Percentiles rank a stretch among this genome's conserved stretches.
These are phyloP conservation scores for Karalla daura DNA, from an alignment of 2,797 vertebrate species.

Conservation along the genomic window DNA sequence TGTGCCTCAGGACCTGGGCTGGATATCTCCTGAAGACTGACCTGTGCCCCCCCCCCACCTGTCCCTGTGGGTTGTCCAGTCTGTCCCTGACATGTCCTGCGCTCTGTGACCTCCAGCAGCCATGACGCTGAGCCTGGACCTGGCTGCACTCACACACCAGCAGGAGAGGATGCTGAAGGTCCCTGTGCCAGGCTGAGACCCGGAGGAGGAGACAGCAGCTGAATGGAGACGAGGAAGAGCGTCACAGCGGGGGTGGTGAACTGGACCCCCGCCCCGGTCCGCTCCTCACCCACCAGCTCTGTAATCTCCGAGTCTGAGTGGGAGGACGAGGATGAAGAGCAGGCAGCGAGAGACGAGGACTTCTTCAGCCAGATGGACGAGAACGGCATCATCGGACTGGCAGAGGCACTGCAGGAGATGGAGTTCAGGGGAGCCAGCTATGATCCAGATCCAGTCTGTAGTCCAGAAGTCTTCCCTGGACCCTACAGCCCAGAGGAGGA, in stretches of 20 bases:
- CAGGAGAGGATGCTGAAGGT: constrained; percentile 20
- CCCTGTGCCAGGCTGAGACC: constrained; percentile 39
- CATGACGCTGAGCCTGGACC: constrained; percentile 24
- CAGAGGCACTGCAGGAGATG: constrained; percentile 47
- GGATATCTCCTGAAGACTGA: not conserved
- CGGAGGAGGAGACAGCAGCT: not conserved
- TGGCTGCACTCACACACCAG: constrained; percentile 7
- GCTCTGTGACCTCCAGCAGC: not conserved
- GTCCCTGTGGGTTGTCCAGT: not conserved
- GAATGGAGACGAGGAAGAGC: constrained; percentile 66
- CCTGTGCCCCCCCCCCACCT: not conserved
- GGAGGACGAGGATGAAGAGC: constrained; percentile 47
- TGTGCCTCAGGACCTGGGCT: constrained; percentile 37
- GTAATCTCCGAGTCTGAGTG: constrained; percentile 58
- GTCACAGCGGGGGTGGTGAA: constrained; percentile 55
- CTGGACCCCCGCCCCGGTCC: constrained; percentile 72
- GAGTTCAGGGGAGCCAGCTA: constrained; percentile 19
- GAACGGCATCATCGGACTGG: constrained; percentile 83
- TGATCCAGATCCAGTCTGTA: constrained; percentile 6
- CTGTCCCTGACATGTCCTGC: constrained; percentile 2
- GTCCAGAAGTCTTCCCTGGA: not conserved
- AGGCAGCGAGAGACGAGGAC: constrained; percentile 40
- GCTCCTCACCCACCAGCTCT: constrained; percentile 55
- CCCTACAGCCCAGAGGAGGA: constrained; percentile 19
- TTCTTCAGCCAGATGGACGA: constrained; percentile 80